Base-by-base conservation (phyloP, 2,797 vertebrate genomes). In the Darevskia nairensis region DNA sequence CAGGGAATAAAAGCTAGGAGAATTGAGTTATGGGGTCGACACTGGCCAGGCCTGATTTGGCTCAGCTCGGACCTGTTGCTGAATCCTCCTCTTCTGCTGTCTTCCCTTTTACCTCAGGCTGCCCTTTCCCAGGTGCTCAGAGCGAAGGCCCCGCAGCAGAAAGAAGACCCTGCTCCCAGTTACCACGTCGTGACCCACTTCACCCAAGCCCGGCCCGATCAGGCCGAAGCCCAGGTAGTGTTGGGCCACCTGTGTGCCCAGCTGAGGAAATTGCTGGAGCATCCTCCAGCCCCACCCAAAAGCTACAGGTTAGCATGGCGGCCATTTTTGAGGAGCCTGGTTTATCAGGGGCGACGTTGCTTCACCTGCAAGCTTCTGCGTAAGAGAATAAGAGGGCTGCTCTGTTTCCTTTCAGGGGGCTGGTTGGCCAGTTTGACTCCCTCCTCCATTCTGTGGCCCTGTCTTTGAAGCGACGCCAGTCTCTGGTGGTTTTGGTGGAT, bases 181-280 rank as follows among this genome's bases (percentile, higher is more conserved):
- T 97, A 95, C 89, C 94, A 97, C 19, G 96, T 98, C 85, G 96
- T 98, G 85, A 97, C 97, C 91, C 98, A 98, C 94, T 98, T 98
- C 25, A 94, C 97, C 1, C 96, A 96, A 9, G 97, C 98, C 87
- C 97, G 97, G 91, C 98, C 97, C 41, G 97, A 97, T 2, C 97
- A 98, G 64, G 76, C 89, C 89, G 96, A 95, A 3, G 96, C 96
- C 82, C 96, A 96, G 79, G 96, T 94, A 68, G 93, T 98, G 9
- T 96, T 99, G 27, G 95, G 92, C 66, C 97, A 95, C 86, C 95
- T 98, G n/a, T 90, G 97, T 83, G 93, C 95, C 59, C 94, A 95
- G 87, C 92, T 98, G 87, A 96, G 94, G 79, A 92, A 90, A 41
- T 94, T 93, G 39, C 89, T 96, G 59, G 92, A 94, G 1, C 79